Base-by-base conservation (phyloP, 2,888 invertebrate genomes). In the Tridacna gigas region DNA sequence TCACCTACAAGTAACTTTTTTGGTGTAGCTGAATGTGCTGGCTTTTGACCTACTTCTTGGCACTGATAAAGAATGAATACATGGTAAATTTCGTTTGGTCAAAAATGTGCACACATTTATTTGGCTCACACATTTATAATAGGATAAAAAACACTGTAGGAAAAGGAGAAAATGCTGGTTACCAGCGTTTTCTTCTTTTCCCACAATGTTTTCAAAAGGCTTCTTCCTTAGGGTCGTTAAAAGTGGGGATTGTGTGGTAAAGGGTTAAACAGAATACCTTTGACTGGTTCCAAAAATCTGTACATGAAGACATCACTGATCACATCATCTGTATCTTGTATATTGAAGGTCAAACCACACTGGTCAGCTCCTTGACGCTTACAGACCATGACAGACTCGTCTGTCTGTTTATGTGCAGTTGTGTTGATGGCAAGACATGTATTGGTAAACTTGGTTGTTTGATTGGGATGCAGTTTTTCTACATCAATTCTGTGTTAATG, bases 261-360 rank as follows among this genome's bases (percentile, higher is more conserved):
- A 56, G 56, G 56, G 11, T 5, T 20, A 56, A 56, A 20, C 51
- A 56, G 9, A 20, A 13, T 63, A 63, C 25, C 22, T 63, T 20
- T 20, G n/a, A 63, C 20, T 22, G 47, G 47, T 56, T 56, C 56
- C 3, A 56, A 56, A 56, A 79, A 20, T 28, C 22, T 71, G 47
- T 47, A 83, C 15, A 76, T 67, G 47, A 65, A 79, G 7, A 83
- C 67, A 48, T 83, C 83, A 77, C 83, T 83, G 2, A 60, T 66
- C 28, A 83, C 45, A 28, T 83, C 79, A 25, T 71, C 71, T 47
- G 47, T 47, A 9, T 71, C 71, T 11, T 51, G 71, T 2, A 71
- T n/a, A 25, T 71, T 25, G 26, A 71, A 71, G 71, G 48, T 71
- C 48, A 71, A 20, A 12, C 71, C 71, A 71, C 71, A 71, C 26